Evolutionary conservation across 2,888 invertebrate species (phyloP).

Genomic region (Orthonychiurus folsomi): DNA sequence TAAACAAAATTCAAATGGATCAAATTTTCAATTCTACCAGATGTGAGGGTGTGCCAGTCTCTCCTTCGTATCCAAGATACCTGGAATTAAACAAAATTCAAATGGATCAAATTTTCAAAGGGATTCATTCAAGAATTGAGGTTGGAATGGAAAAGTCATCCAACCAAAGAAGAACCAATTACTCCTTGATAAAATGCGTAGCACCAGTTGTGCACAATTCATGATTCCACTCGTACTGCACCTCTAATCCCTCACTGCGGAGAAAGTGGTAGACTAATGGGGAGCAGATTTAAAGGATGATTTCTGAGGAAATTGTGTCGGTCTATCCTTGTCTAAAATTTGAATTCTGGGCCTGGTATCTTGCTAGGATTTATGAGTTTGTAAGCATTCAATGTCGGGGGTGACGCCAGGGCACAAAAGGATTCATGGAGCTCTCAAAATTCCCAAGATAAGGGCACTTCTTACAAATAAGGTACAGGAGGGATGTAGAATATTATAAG

Average conservation of each 20-base stretch:
- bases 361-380: neutral
- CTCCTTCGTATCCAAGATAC: conserved; percentile 37
- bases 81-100: too few relatives aligned
- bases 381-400: neutral
- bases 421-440: conserved; percentile 1
- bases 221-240: too few relatives aligned
- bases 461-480: neutral
- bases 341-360: neutral
- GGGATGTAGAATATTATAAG: neutral
- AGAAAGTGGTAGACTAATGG: too few relatives aligned
- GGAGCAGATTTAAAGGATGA: neutral
- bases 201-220: too few relatives aligned
- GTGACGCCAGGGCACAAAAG: neutral
- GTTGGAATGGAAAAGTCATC: too few relatives aligned
- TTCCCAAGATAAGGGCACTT: conserved; percentile 1
- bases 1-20: too few relatives aligned
- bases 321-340: neutral
- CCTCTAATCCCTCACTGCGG: too few relatives aligned
- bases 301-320: neutral
- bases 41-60: conserved; percentile 38
- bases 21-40: too few relatives aligned
- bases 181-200: too few relatives aligned
- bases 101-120: too few relatives aligned
- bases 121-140: too few relatives aligned
- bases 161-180: too few relatives aligned